Evolutionary conservation across 2,888 invertebrate genomes (phyloP).

Genomic region (Tipula confusa): DNA sequence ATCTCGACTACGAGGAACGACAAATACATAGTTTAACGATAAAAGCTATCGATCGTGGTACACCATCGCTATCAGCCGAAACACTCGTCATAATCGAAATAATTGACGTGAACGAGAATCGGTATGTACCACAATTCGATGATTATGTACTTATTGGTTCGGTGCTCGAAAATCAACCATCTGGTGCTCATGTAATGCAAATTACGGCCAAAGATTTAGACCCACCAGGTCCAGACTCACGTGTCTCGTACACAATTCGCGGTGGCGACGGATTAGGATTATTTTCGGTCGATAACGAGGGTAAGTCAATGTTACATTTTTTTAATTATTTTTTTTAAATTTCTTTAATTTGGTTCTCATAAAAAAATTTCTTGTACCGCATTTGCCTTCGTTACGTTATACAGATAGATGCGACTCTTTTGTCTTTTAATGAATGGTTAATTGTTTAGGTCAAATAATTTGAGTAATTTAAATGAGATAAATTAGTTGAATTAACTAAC

Average conservation of each 20-base stretch:
- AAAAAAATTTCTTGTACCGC: not conserved
- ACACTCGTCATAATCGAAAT: conserved; percentile 79
- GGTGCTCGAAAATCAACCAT: conserved; percentile 75
- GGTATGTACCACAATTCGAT: conserved; percentile 74
- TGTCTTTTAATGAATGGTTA: not conserved
- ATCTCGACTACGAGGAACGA: conserved; percentile 82
- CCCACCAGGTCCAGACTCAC: conserved; percentile 72
- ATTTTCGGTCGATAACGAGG: conserved; percentile 85
- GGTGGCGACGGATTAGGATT: conserved; percentile 88
- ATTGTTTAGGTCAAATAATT: conserved; percentile 25
- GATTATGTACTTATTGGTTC: conserved; percentile 71
- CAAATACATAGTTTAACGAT: conserved; percentile 86
- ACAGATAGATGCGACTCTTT: not conserved
- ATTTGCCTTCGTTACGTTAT: not conserved
- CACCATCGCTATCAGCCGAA: conserved; percentile 72
- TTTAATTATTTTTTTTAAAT: too few species aligned
- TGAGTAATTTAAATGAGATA: conserved; percentile 25
- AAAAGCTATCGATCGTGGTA: conserved; percentile 79
- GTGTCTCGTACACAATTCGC: conserved; percentile 78
- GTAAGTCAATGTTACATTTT: conserved; percentile 57
- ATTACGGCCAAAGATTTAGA: conserved; percentile 78
- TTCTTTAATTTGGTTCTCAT: conserved; percentile 14
- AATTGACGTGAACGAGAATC: conserved; percentile 92
- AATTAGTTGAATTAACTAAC: conserved; percentile 12
- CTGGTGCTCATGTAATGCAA: conserved; percentile 70